Evolutionary conservation across 1,140 invertebrate species (phyloP).

Genomic region (Eurytemora carolleeae): DNA sequence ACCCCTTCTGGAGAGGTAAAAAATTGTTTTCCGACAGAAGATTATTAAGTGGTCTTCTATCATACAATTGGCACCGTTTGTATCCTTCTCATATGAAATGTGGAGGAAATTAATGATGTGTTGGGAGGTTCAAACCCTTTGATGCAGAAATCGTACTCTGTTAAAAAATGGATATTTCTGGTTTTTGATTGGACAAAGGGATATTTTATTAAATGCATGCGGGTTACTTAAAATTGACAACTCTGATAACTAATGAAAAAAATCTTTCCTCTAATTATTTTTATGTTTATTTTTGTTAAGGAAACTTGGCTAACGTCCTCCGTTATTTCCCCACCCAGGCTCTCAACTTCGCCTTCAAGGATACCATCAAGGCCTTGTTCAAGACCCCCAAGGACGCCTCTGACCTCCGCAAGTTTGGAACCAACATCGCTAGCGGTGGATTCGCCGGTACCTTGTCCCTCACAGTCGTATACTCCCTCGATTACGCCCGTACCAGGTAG

Average conservation of each 20-base stretch:
- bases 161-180: too few relatives aligned
- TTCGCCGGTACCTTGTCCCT: conserved; percentile 78
- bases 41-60: conserved; percentile 25
- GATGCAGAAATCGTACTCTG: too few relatives aligned
- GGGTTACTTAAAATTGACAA: too few relatives aligned
- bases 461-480: conserved; percentile 82
- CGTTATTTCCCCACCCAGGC: conserved; percentile 87
- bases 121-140: too few relatives aligned
- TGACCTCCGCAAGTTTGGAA: conserved; percentile 5
- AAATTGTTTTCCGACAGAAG: neutral
- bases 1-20: conserved; percentile 72
- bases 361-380: conserved; percentile 17
- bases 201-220: too few relatives aligned
- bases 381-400: conserved; percentile 12
- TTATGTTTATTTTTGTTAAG: conserved; percentile 1
- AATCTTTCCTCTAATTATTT: neutral
- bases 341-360: conserved; percentile 84
- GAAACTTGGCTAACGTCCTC: conserved; percentile 74
- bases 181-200: too few relatives aligned
- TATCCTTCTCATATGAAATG: too few relatives aligned
- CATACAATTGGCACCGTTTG: too few relatives aligned
- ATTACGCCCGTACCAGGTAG: conserved; percentile 77
- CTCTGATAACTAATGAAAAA: neutral
- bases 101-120: too few relatives aligned
- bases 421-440: conserved; percentile 76